Conservation (phyloP, 53 echinoderm and acorn worm genomes). For the Crossaster papposus region DNA sequence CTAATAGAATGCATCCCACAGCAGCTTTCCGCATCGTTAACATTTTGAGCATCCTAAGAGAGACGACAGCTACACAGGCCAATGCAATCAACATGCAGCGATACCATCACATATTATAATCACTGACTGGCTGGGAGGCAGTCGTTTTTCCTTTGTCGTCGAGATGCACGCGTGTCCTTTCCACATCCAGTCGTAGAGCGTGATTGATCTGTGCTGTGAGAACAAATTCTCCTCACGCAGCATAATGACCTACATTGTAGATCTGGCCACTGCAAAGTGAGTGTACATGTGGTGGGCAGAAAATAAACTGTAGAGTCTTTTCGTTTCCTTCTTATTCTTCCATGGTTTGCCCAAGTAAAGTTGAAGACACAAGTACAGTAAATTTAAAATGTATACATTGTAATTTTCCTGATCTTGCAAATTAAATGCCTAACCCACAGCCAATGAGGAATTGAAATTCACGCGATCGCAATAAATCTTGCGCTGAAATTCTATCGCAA, state of each 20-base stretch:
- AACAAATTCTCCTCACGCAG: not conserved
- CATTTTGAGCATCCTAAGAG: not conserved
- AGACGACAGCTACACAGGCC: not conserved
- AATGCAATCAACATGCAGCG: not conserved
- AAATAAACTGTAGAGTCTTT: too few species aligned
- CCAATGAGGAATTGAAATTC: not conserved
- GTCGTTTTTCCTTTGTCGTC: not conserved
- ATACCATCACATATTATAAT: not conserved
- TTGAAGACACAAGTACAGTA: too few species aligned
- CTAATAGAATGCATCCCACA: not conserved
- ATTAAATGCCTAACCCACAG: not conserved
- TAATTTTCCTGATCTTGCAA: too few species aligned
- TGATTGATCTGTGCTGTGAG: not conserved
- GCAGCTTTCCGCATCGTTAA: not conserved
- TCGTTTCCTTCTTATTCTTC: too few species aligned
- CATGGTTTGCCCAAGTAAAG: too few species aligned
- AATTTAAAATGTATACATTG: too few species aligned
- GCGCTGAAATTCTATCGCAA: not conserved
- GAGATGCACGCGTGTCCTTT: not conserved
- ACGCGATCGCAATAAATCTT: not conserved
- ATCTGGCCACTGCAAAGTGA: too few species aligned
- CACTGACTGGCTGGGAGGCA: not conserved
- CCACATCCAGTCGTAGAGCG: not conserved
- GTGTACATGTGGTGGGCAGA: too few species aligned
- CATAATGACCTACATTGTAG: too few species aligned